Evolutionary conservation across 2,888 invertebrate genomes (phyloP).

Genomic region (Euproctis similis): DNA sequence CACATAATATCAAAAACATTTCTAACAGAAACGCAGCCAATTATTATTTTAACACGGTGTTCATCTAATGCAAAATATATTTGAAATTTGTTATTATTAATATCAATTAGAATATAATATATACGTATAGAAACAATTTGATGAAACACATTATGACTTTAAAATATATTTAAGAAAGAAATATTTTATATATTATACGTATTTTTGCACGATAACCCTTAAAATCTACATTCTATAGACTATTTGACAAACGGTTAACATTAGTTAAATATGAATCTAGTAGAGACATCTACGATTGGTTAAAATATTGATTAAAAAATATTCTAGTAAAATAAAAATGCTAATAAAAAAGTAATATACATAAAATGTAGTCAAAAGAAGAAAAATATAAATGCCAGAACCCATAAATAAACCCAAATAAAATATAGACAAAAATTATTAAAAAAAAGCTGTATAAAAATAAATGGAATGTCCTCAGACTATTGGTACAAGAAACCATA

Average conservation of each 20-base stretch:
- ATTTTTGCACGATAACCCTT: slow-evolving; percentile 15
- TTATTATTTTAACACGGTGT: too few relatives aligned
- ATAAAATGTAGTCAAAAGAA: neutral
- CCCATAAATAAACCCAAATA: slow-evolving; percentile 10
- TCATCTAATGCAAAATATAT: too few relatives aligned
- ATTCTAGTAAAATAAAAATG: slow-evolving; percentile 3
- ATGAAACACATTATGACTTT: too few relatives aligned
- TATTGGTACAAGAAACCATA: too few relatives aligned
- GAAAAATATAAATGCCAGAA: slow-evolving; percentile 19
- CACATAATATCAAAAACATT: too few relatives aligned
- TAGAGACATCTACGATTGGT: slow-evolving; percentile 8
- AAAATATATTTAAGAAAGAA: too few relatives aligned
- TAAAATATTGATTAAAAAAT: slow-evolving; percentile 1
- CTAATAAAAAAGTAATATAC: slow-evolving; percentile 3
- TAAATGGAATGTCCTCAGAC: slow-evolving; percentile 18
- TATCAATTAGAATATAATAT: too few relatives aligned
- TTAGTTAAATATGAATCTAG: slow-evolving; percentile 8
- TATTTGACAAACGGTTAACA: slow-evolving; percentile 24
- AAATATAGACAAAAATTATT: slow-evolving; percentile 5
- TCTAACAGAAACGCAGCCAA: too few relatives aligned
- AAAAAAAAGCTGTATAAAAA: slow-evolving; percentile 4
- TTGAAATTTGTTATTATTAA: too few relatives aligned
- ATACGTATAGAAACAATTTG: too few relatives aligned
- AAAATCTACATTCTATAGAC: slow-evolving; percentile 13
- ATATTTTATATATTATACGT: too few relatives aligned